Conservation (phyloP, 2,797 vertebrate genomes). For the Syngnathus rostellatus region DNA sequence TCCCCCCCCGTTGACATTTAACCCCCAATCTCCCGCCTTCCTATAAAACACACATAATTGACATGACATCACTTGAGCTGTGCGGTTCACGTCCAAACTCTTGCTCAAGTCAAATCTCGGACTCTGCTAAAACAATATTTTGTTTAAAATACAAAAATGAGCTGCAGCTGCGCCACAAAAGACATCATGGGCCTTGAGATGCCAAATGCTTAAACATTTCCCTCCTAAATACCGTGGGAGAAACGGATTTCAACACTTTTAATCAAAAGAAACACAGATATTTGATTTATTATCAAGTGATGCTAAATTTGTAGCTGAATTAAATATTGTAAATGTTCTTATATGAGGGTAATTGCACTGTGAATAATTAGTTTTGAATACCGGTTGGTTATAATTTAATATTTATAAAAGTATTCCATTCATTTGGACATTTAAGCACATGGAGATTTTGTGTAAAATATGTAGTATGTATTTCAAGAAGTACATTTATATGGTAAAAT, state of each 20-base stretch:
- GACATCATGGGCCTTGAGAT: conserved; percentile 40
- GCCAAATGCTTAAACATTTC: conserved; percentile 31
- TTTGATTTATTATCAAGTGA: too few species aligned
- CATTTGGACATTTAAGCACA: too few species aligned
- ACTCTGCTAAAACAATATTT: conserved; percentile 41
- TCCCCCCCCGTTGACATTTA: background rate
- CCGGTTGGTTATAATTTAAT: too few species aligned
- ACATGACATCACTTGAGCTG: conserved; percentile 56
- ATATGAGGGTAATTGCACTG: too few species aligned
- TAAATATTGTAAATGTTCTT: too few species aligned
- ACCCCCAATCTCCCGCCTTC: conserved; percentile 37
- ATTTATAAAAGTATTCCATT: too few species aligned
- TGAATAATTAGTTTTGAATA: too few species aligned
- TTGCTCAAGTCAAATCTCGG: conserved; percentile 49
- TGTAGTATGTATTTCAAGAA: too few species aligned
- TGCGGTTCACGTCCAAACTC: conserved; percentile 28
- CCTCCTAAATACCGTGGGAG: conserved; percentile 40
- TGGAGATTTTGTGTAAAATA: too few species aligned
- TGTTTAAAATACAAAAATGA: conserved; percentile 40
- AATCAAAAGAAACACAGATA: background rate
- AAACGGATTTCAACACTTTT: conserved; percentile 1
- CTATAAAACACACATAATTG: conserved; percentile 32
- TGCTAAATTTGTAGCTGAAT: too few species aligned
- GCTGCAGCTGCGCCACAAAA: conserved; percentile 62
- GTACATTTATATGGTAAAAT: too few species aligned